Evolutionary conservation across 2,113 vertebrate species (phyloP).

Genomic region (Serilophus lunatus): DNA sequence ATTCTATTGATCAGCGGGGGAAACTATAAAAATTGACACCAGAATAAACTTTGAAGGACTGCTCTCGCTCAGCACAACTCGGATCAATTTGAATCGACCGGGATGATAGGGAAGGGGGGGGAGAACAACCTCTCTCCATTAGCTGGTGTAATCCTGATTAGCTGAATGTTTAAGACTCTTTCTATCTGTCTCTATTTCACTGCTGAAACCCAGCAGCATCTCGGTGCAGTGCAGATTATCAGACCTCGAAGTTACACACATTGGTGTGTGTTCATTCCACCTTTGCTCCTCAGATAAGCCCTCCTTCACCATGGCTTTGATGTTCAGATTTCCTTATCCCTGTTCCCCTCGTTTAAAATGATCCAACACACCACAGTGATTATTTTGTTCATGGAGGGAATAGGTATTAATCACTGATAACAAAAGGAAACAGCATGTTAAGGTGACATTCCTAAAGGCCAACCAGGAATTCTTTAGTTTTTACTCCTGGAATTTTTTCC

Average conservation of each 20-base stretch:
- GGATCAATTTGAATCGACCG: constrained; percentile 78
- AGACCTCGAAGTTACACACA: not conserved
- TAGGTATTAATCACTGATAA: not conserved
- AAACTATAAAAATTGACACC: constrained; percentile 85
- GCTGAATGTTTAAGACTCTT: constrained; percentile 18
- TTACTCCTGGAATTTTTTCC: not conserved
- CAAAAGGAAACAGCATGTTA: not conserved
- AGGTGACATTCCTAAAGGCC: not conserved
- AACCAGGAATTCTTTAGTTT: not conserved
- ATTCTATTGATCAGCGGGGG: constrained; percentile 73
- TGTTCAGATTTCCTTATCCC: not conserved
- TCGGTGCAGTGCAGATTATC: not conserved
- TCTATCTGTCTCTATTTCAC: not conserved
- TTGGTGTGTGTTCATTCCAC: not conserved
- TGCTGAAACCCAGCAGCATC: constrained; percentile 11
- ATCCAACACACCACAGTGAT: not conserved
- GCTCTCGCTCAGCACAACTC: constrained; percentile 69
- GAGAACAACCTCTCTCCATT: constrained; percentile 64
- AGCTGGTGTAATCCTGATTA: constrained; percentile 60
- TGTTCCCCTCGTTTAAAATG: not conserved
- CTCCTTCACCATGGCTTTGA: not conserved
- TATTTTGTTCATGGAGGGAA: not conserved
- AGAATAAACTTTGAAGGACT: constrained; percentile 82
- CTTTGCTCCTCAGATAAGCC: not conserved
- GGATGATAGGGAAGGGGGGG: constrained; percentile 15